phyloP scores from a whole-genome alignment of 2,113 vertebrate genomes.

The Caretta caretta region DNA sequence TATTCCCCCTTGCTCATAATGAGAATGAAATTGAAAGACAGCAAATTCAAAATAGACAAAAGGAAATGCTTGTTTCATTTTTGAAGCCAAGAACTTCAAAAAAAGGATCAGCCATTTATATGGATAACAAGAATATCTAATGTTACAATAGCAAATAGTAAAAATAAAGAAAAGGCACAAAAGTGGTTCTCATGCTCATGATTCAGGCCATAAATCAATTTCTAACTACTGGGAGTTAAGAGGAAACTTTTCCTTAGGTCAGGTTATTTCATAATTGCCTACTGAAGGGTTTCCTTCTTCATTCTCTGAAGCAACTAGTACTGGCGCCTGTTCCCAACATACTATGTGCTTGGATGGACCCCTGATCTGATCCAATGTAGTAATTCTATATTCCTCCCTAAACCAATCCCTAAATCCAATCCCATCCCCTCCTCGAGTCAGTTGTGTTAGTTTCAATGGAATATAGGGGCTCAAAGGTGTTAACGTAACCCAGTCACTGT shows the following conservation, averaged over 20 bases:
- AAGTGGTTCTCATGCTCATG: not conserved
- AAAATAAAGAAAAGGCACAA: not conserved
- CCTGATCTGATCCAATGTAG: not conserved
- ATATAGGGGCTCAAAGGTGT: not conserved
- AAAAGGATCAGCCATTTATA: not conserved
- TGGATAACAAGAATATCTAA: not conserved
- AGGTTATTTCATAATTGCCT: not conserved
- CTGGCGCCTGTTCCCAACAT: not conserved
- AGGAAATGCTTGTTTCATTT: not conserved
- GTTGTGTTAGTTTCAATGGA: not conserved
- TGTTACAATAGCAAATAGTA: not conserved
- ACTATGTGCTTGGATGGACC: not conserved
- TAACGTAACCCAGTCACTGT: not conserved
- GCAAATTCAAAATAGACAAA: not conserved
- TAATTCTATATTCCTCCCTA: not conserved
- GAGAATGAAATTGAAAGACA: not conserved
- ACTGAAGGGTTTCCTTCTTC: rapidly evolving
- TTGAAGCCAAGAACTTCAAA: not conserved
- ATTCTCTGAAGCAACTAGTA: not conserved
- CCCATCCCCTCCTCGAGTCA: no score
- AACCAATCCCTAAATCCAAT: not conserved
- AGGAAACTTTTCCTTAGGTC: not conserved
- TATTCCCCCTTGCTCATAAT: not conserved
- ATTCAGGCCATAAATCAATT: not conserved
- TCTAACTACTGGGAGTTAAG: not conserved